Percentiles rank a stretch among this genome's conserved stretches.
Evolutionary conservation across 2,888 invertebrate species (phyloP).

Genomic region (Marasmarcha lunaedactyla): DNA sequence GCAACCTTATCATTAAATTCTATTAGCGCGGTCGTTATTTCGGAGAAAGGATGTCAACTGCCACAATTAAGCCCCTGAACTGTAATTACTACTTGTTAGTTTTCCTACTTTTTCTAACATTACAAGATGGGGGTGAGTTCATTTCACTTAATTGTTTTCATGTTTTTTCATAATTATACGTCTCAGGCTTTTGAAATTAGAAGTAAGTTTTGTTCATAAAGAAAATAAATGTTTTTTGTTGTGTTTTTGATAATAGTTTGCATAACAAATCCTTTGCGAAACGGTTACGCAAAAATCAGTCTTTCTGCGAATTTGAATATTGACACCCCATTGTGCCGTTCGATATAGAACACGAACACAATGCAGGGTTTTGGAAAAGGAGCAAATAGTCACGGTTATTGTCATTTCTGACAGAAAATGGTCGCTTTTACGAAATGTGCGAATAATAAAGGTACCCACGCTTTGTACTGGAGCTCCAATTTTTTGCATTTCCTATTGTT

Average conservation of each 20-base stretch:
- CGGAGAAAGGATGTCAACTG: slow-evolving; percentile 49
- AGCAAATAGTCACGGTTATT: slow-evolving; percentile 14
- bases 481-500: slow-evolving; percentile 17
- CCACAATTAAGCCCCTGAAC: slow-evolving; percentile 40
- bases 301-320: slow-evolving; percentile 57
- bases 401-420: slow-evolving; percentile 14
- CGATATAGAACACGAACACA: slow-evolving; percentile 25
- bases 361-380: slow-evolving; percentile 20
- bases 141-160: too few relatives aligned
- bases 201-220: too few relatives aligned
- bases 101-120: slow-evolving; percentile 32
- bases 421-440: slow-evolving; percentile 27
- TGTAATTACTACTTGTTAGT: slow-evolving; percentile 54
- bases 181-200: too few relatives aligned
- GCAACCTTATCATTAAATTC: slow-evolving; percentile 51
- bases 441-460: slow-evolving; percentile 24
- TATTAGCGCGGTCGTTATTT: slow-evolving; percentile 35
- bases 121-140: slow-evolving; percentile 21
- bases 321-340: slow-evolving; percentile 41
- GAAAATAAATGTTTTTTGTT: too few relatives aligned
- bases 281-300: slow-evolving; percentile 41
- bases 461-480: slow-evolving; percentile 25
- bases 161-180: too few relatives aligned
- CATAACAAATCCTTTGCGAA: slow-evolving; percentile 17
- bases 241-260: slow-evolving; percentile 6